These are phyloP conservation scores for Saccostrea cuccullata DNA, from an alignment of 1,140 invertebrate species.

Conservation along the genomic window DNA sequence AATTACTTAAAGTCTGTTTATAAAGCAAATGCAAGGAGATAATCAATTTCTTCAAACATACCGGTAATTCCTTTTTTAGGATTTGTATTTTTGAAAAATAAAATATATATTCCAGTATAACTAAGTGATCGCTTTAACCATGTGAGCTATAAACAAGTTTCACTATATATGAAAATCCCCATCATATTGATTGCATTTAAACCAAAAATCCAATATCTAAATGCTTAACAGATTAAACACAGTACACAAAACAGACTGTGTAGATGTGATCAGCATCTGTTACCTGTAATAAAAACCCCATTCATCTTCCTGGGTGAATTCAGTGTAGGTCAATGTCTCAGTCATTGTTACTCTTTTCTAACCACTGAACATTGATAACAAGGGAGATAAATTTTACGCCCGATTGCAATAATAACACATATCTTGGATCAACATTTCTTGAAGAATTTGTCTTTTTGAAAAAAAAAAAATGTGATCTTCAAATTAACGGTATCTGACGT, in stretches of 20 bases:
- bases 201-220: not conserved
- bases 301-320: constrained; percentile 7
- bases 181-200: not conserved
- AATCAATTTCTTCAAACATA: no score
- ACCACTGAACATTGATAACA: not conserved
- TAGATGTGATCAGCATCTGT: not conserved
- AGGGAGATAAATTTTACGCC: not conserved
- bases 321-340: not conserved
- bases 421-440: not conserved
- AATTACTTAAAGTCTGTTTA: no score
- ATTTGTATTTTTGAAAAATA: no score
- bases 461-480: constrained; percentile 1
- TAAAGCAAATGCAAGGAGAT: no score
- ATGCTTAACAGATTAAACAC: not conserved
- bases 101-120: no score
- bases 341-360: not conserved
- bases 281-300: not conserved
- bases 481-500: not conserved
- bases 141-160: not conserved
- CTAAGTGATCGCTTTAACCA: not conserved
- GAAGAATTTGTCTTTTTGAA: constrained; percentile 3
- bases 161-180: not conserved
- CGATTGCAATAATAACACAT: not conserved
- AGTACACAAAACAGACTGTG: not conserved
- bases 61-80: no score